Evolutionary conservation across 2,113 vertebrate species (phyloP).

Genomic region (Serilophus lunatus): DNA sequence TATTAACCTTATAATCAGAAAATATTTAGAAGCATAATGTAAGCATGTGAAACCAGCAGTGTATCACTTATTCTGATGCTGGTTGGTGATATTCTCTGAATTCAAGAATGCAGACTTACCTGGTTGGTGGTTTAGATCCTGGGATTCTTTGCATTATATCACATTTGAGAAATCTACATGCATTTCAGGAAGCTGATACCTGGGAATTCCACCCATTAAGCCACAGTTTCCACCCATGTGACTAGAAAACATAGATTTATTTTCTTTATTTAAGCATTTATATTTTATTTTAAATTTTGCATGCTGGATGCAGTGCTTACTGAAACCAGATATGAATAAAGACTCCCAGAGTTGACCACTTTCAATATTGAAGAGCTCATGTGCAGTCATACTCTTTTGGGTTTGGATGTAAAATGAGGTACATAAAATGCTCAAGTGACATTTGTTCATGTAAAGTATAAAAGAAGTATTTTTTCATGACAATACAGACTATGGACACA

Average conservation of each 20-base stretch:
- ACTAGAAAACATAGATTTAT: background rate
- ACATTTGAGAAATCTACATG: background rate
- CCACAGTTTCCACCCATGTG: background rate
- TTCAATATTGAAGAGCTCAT: background rate
- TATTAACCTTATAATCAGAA: background rate
- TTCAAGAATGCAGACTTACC: background rate
- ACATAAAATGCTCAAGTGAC: background rate
- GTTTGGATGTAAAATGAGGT: background rate
- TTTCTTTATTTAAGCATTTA: background rate
- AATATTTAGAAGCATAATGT: background rate
- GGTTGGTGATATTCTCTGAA: background rate
- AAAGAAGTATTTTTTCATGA: background rate
- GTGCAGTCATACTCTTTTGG: background rate
- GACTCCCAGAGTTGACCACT: background rate
- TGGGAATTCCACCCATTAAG: background rate
- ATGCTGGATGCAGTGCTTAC: no score
- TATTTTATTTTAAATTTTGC: background rate
- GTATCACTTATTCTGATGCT: background rate
- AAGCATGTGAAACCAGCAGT: background rate
- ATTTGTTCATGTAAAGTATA: background rate
- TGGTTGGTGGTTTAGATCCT: background rate
- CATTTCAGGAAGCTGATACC: background rate
- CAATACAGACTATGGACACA: background rate
- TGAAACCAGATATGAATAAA: background rate
- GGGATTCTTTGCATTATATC: background rate